Evolutionary conservation across 2,113 vertebrate genomes (phyloP).

Genomic region (Callionymus lyra): DNA sequence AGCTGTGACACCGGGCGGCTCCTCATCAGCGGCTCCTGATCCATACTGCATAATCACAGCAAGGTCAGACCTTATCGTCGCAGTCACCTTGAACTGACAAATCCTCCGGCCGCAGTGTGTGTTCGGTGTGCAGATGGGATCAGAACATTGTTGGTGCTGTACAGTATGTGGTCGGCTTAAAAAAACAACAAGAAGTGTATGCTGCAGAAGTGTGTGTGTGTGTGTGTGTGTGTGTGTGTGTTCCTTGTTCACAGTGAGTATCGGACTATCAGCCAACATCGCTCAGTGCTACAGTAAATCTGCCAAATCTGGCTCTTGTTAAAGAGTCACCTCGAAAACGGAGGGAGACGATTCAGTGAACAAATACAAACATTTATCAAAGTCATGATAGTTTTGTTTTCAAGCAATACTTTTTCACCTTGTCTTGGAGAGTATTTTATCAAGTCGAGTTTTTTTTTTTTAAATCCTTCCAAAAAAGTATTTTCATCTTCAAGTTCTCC

Average conservation of each 20-base stretch:
- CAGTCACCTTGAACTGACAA: conserved; percentile 43
- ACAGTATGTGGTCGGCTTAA: neutral
- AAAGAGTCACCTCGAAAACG: conserved; percentile 1
- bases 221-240: conserved; percentile 16
- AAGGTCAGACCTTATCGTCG: conserved; percentile 52
- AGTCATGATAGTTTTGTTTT: too few species aligned
- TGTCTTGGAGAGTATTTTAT: too few species aligned
- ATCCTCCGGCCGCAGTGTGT: conserved; percentile 1
- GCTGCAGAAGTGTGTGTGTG: conserved; percentile 4
- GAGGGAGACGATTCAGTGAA: too few species aligned
- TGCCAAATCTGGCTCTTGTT: conserved; percentile 24
- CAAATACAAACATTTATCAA: too few species aligned
- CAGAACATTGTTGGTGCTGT: conserved; percentile 6
- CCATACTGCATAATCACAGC: conserved; percentile 48
- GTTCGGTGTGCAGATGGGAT: too few species aligned
- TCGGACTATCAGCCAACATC: conserved; percentile 17
- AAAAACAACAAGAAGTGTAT: too few species aligned
- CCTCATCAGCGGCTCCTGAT: conserved; percentile 37
- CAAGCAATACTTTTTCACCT: too few species aligned
- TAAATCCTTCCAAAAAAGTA: too few species aligned
- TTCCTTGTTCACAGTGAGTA: conserved; percentile 26
- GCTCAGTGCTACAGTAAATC: conserved; percentile 3
- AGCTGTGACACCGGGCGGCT: conserved; percentile 17
- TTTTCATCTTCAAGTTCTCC: too few species aligned
- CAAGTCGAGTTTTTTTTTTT: too few species aligned